Evolutionary conservation across 2,797 vertebrate genomes (phyloP).

Genomic region (Tauraco hartlaubi): DNA sequence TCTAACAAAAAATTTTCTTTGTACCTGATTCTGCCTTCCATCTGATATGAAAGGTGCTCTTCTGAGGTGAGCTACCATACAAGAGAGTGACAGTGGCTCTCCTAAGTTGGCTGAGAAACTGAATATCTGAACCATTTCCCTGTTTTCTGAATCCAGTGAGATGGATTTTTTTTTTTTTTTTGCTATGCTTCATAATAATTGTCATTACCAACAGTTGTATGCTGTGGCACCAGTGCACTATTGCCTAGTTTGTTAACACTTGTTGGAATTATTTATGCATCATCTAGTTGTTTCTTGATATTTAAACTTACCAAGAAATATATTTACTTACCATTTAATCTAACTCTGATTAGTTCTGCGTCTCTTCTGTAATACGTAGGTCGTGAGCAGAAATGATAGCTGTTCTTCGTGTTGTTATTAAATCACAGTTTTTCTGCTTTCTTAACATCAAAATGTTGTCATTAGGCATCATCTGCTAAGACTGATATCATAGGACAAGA

Average conservation of each 20-base stretch:
- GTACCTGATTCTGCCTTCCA: not conserved
- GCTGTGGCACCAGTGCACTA: not conserved
- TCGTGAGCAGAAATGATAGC: not conserved
- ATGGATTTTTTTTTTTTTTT: not conserved
- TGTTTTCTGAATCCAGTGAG: not conserved
- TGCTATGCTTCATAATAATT: not conserved
- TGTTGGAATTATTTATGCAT: not conserved
- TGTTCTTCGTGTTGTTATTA: not conserved
- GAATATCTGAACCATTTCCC: not conserved
- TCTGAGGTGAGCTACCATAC: not conserved
- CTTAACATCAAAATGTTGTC: not conserved
- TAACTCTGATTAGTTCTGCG: not conserved
- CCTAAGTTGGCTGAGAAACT: not conserved
- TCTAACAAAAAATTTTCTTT: not conserved
- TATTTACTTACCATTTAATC: not conserved
- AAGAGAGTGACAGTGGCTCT: not conserved
- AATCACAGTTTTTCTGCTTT: not conserved
- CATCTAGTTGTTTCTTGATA: not conserved
- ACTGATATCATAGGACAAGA: not conserved
- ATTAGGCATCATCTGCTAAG: not conserved
- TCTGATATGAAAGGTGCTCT: not conserved
- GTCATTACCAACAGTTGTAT: not conserved
- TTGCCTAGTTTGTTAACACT: not conserved
- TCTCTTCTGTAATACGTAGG: not conserved
- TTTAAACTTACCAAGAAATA: not conserved